Evolutionary conservation across 2,888 invertebrate genomes (phyloP), one percentile per base, ranked within the genome.

Genomic region (Apomyelois bistriatella): DNA sequence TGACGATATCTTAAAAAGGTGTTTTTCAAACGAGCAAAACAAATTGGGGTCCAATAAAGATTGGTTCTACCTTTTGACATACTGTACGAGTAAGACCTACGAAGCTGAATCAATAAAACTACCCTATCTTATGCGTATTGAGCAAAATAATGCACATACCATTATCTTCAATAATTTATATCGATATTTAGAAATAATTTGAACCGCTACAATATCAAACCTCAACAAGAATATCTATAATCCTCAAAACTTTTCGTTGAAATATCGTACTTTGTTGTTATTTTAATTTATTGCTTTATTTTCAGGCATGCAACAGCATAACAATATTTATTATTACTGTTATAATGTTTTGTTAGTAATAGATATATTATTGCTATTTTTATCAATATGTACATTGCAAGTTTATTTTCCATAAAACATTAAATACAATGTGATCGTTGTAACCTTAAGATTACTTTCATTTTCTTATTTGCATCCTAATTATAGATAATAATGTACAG

Each of bases 241-340:
- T 53, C 65, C 53, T 64, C n/a, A 58, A 61, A 63, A 52, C 48
- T 48, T 55, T 74, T 73, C 71, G 72, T 73, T 74, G 72, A 69
- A 52, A 61, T 52, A 16, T 71, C 70, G 67, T 71, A 72, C 68
- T 69, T 58, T 67, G 43, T 43, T 56, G 52, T 60, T 42, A 53
- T 41, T 57, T 55, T 57, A 53, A 53, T 58, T 61, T 43, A 57
- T 28, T 53, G 48, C 16, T 36, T 53, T 46, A 15, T 13, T 46
- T 55, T 55, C 48, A 58, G 58, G 56, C 57, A 62, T 35, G 58
- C 28, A 30, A 48, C 40, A 56, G 53, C 52, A n/a, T 41, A 22
- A 12, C 15, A 30, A 16, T 36, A 28, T 22, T 17, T 48, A 41
- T 42, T 48, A 35, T 35, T 15, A 46, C 32, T 10, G 32, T 32